Conservation (phyloP, 2,888 invertebrate genomes). For the Amitus sp. region DNA sequence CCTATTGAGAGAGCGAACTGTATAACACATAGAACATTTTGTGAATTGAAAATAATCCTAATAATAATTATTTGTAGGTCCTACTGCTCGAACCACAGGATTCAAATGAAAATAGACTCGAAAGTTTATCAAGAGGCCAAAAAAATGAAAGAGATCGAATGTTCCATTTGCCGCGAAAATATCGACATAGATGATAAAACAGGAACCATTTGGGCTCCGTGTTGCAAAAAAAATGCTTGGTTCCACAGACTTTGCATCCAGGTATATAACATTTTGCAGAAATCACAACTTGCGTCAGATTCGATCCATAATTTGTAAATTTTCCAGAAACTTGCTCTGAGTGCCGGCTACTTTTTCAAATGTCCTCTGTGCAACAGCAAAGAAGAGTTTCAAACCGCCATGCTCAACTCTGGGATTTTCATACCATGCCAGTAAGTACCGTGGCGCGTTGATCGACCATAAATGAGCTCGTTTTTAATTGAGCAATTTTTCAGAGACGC, state of each 20-base stretch:
- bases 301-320: background rate
- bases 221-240: conserved; percentile 80
- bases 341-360: conserved; percentile 84
- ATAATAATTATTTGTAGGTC: conserved; percentile 66
- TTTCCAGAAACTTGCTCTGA: conserved; percentile 75
- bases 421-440: conserved; percentile 82
- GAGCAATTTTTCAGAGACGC: conserved; percentile 73
- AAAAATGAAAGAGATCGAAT: conserved; percentile 60
- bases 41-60: too few relatives aligned
- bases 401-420: conserved; percentile 77
- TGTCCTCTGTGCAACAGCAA: conserved; percentile 85
- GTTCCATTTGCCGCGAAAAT: conserved; percentile 77
- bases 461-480: background rate
- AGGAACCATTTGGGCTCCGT: conserved; percentile 76
- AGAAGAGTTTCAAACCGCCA: conserved; percentile 71
- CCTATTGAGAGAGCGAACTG: too few relatives aligned
- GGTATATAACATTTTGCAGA: conserved; percentile 58
- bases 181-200: conserved; percentile 66
- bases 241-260: conserved; percentile 80
- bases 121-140: conserved; percentile 45
- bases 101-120: conserved; percentile 67
- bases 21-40: too few relatives aligned
- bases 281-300: too few relatives aligned
- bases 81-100: conserved; percentile 73
- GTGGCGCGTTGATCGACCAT: conserved; percentile 23